Base-by-base conservation (phyloP, 2,888 invertebrate species). In the Aradus depressus region DNA sequence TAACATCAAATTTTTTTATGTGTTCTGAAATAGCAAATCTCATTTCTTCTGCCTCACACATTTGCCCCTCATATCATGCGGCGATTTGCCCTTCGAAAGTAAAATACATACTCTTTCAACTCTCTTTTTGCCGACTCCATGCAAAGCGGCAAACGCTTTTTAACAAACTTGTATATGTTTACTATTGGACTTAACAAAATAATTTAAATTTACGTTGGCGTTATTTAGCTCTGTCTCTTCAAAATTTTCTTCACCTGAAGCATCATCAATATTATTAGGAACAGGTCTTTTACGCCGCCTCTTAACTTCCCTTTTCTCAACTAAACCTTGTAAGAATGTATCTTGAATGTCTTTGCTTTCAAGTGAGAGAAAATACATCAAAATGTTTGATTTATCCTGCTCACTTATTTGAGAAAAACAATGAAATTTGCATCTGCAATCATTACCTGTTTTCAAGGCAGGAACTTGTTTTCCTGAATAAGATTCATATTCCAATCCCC, bases 61-160 rank as follows among this genome's bases (percentile, higher is more conserved):
- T 50, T 57, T 53, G 43, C 58, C 42, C 51, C 58, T 41, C 44
- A 41, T 58, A 45, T 58, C 39, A 25, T 47, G 42, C 39, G 47
- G 58, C 48, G 28, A 55, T 53, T 39, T 53, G 23, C 35, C 37
- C 37, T 23, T 19, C 25, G 35, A 35, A 51, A 44, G 32, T 37
- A 52, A 53, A 41, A 39, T 38, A 41, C 45, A 47, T 44, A 51
- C 56, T n/a, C 26, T 50, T 38, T 32, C 42, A 16, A 54, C 41
- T 52, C 32, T 44, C 12, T 44, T 57, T 28, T 35, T 37, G 16
- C 49, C 53, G 39, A 47, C 35, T 21, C 52, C 52, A 47, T 37
- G 38, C 10, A 47, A 32, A 25, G 22, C 23, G 35, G 47, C 22
- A 42, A 52, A 52, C 39, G 39, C 44, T 28, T 28, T 38, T 44